Conservation (phyloP, 2,797 vertebrate species). For the Danio aesculapii region DNA sequence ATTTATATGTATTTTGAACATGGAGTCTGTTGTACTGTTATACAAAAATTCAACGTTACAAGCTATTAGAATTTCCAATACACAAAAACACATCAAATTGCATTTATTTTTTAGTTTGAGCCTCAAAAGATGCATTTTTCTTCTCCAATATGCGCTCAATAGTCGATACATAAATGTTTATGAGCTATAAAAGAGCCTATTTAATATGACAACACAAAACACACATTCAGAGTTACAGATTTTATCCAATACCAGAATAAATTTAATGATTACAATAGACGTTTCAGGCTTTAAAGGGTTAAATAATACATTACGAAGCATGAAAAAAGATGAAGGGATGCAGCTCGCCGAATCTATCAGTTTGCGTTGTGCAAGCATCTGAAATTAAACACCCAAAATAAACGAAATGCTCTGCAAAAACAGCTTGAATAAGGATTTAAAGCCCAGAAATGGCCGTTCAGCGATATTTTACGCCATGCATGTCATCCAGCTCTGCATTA, state of each 20-base stretch:
- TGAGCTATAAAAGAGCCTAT: neutral
- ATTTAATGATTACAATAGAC: neutral
- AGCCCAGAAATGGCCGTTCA: neutral
- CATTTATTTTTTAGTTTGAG: neutral
- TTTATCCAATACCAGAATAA: no score
- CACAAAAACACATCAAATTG: no score
- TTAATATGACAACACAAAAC: neutral
- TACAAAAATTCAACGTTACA: neutral
- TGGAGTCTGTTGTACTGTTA: no score
- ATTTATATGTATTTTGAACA: no score
- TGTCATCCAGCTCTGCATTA: conserved; percentile 19
- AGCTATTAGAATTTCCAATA: no score
- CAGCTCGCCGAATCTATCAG: neutral
- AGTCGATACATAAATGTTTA: neutral
- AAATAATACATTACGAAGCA: neutral
- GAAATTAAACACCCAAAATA: neutral
- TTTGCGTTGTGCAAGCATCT: no score
- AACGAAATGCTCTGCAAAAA: neutral
- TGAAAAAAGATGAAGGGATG: neutral
- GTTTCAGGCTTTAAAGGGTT: no score
- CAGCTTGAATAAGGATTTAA: neutral
- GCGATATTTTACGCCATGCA: neutral
- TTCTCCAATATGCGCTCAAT: neutral
- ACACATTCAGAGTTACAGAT: neutral
- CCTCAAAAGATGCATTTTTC: neutral